These are phyloP conservation scores for Anthoscopus minutus DNA, from an alignment of 2,113 vertebrate species.

Conservation along the genomic window DNA sequence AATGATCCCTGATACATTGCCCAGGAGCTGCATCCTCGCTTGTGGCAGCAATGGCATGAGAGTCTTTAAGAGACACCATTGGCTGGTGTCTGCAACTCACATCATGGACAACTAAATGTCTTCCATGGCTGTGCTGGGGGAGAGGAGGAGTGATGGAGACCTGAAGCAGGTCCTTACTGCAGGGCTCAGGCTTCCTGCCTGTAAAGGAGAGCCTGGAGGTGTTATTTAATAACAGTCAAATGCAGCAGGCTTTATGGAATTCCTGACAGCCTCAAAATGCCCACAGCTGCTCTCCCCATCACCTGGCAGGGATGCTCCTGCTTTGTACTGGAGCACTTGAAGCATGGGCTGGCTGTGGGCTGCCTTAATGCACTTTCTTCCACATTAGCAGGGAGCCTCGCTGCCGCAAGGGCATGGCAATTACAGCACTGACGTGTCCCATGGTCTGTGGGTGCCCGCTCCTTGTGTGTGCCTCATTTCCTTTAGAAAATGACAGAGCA, in stretches of 20 bases:
- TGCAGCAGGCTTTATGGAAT: background rate
- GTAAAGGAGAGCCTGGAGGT: background rate
- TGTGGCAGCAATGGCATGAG: fast-evolving
- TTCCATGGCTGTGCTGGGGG: background rate
- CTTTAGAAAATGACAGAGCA: background rate
- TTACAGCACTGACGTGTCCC: background rate
- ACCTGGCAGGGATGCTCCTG: background rate
- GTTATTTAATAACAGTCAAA: background rate
- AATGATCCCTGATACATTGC: background rate
- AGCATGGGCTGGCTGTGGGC: background rate
- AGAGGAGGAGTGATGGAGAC: background rate
- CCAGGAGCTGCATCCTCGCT: background rate
- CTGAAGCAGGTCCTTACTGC: background rate
- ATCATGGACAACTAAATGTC: background rate
- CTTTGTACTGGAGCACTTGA: background rate
- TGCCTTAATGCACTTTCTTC: background rate
- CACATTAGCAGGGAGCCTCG: fast-evolving
- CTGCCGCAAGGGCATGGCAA: background rate
- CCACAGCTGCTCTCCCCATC: background rate
- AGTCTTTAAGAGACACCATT: background rate
- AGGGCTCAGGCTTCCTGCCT: background rate
- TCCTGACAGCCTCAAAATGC: background rate
- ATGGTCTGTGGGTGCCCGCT: background rate
- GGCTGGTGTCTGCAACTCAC: background rate
- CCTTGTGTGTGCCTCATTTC: background rate